A percentile compares a stretch with the other conserved stretches of the same genome.
These are phyloP conservation scores for Drosophila lacteicornis DNA, from an alignment of 1,140 invertebrate species.

Conservation along the genomic window DNA sequence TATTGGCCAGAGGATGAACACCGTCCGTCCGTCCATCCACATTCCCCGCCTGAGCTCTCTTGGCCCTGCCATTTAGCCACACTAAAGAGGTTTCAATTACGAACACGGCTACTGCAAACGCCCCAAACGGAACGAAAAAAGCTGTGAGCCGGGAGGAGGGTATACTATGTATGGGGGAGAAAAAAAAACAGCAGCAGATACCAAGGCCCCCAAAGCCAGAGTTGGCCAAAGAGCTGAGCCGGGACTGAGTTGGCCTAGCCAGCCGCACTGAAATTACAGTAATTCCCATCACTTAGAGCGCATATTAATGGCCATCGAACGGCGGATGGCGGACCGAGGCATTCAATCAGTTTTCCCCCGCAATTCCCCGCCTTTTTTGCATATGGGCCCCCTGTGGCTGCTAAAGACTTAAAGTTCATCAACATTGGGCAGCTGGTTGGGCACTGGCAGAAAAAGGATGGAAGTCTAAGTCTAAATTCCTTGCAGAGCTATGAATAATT, in stretches of 20 bases:
- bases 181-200: conserved; percentile 2
- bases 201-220: conserved; percentile 45
- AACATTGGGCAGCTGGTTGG: conserved; percentile 18
- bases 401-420: conserved; percentile 51
- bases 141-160: background rate
- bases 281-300: conserved; percentile 84
- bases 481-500: background rate
- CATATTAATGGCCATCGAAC: conserved; percentile 83
- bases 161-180: conserved; percentile 11
- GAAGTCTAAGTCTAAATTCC: too few species aligned
- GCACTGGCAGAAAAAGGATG: conserved; percentile 7
- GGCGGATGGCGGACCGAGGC: conserved; percentile 54
- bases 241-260: conserved; percentile 45
- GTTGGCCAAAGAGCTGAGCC: conserved; percentile 28
- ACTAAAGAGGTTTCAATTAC: conserved; percentile 83
- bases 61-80: conserved; percentile 74
- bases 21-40: conserved; percentile 7
- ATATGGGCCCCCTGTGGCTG: conserved; percentile 40
- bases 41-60: conserved; percentile 15
- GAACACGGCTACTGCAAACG: conserved; percentile 75
- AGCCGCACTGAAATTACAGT: conserved; percentile 77
- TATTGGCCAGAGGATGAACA: conserved; percentile 58
- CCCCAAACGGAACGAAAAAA: conserved; percentile 45
- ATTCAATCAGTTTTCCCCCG: conserved; percentile 53
- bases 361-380: conserved; percentile 20